Conservation (phyloP, 2,888 invertebrate genomes). For the Tineola bisselliella region DNA sequence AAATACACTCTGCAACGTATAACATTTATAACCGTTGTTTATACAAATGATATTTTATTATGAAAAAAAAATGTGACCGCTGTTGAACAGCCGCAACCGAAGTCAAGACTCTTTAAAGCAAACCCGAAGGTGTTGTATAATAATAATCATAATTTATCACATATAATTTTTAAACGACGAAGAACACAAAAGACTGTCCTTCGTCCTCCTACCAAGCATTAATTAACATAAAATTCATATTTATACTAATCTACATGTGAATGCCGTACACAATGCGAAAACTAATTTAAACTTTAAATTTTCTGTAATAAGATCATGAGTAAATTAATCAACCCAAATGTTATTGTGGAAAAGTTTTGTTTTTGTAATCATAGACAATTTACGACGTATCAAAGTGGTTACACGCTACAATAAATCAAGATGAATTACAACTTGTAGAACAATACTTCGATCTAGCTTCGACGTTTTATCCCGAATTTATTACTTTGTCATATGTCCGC, state of each 20-base stretch:
- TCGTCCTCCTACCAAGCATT: background rate
- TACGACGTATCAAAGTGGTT: conserved; percentile 40
- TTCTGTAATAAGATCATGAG: background rate
- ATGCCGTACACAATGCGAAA: too few relatives aligned
- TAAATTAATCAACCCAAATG: background rate
- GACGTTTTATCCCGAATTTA: conserved; percentile 42
- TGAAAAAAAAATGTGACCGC: background rate
- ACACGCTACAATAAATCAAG: conserved; percentile 56
- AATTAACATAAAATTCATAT: background rate
- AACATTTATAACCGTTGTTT: background rate
- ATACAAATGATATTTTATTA: background rate
- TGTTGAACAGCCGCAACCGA: background rate
- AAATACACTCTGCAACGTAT: background rate
- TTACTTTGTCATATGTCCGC: conserved; percentile 35
- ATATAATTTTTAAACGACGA: background rate
- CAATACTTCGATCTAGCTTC: conserved; percentile 47
- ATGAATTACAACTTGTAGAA: conserved; percentile 40
- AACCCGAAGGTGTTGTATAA: background rate
- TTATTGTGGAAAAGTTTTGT: conserved; percentile 7
- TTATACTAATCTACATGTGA: background rate
- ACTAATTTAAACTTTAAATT: too few relatives aligned
- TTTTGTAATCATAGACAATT: conserved; percentile 24
- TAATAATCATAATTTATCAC: background rate
- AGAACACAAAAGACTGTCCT: background rate
- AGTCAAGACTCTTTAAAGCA: background rate